Base-by-base conservation (phyloP, 2,888 invertebrate genomes). In the Sarcophaga subvicina region DNA sequence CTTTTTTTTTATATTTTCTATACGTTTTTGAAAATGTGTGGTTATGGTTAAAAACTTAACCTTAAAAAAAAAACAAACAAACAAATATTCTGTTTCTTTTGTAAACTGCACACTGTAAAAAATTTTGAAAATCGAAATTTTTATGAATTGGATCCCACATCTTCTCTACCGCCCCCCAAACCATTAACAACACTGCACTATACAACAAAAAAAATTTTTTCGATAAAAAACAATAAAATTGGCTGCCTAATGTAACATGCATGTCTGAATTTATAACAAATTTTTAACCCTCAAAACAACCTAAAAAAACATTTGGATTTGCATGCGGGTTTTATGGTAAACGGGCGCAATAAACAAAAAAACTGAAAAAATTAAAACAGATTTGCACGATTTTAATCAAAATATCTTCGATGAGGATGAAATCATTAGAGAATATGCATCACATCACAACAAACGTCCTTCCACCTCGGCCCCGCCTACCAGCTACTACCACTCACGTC, bases 11-110 rank as follows among this genome's bases (percentile, higher is more conserved):
- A 60, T 81, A 78, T 88, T 85, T 80, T 80, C 85, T 80, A 75
- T 66, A 70, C 63, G 12, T 12, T 54, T 67, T 72, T 73, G 83
- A 59, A 69, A 78, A 77, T 88, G 88, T 89, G 82, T 89, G 92
- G 92, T 92, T 90, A 88, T 90, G 92, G 91, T 90, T 90, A 86
- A 69, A 69, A 73, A 85, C 70, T 88, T 79, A 88, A 83, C 17
- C 54, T 54, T 37, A 2, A 71, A 49, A 62, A 49, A 62, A 76
- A 87, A 88, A 88, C 80, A 87, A 86, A 45, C 72, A 88, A 84
- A 70, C 77, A 73, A 82, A 82, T 75, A 78, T 72, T 14, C 5
- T 54, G 17, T 54, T 54, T 54, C 14, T 14, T 54, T 54, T 54
- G 12, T 14, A 54, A 76, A 86, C 76, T 85, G 37, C 37, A 88